Evolutionary conservation across 2,797 vertebrate genomes (phyloP).

Genomic region (Eospalax fontanierii): DNA sequence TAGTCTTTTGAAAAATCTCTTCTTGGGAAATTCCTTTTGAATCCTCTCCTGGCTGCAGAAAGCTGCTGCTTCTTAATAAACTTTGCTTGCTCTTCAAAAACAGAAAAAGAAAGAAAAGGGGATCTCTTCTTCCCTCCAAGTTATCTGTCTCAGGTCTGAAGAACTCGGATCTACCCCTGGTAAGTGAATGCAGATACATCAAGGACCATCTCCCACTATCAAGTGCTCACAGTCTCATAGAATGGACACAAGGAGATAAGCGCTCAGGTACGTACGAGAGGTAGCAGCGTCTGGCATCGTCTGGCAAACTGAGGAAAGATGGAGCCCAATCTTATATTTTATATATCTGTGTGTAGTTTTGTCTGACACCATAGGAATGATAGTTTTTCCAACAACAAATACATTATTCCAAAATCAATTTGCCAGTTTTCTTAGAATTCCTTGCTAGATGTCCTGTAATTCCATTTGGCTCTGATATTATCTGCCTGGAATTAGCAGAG

Average conservation of each 20-base stretch:
- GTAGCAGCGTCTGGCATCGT: background rate
- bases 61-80: background rate
- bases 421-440: background rate
- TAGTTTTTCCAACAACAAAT: conserved; percentile 47
- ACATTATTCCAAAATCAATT: background rate
- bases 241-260: conserved; percentile 2
- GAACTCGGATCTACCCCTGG: background rate
- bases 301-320: background rate
- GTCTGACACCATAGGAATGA: background rate
- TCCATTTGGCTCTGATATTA: background rate
- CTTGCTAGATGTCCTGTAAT: background rate
- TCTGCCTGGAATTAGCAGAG: background rate
- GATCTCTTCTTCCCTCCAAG: background rate
- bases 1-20: conserved; percentile 24
- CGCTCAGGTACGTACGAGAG: background rate
- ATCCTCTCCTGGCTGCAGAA: background rate
- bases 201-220: background rate
- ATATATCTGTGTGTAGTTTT: background rate
- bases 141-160: background rate
- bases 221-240: background rate
- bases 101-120: background rate
- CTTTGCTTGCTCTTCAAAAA: background rate
- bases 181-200: background rate
- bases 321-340: background rate
- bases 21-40: background rate